These are phyloP conservation scores for Thelaira solivaga DNA, from an alignment of 2,888 invertebrate species.

Conservation along the genomic window DNA sequence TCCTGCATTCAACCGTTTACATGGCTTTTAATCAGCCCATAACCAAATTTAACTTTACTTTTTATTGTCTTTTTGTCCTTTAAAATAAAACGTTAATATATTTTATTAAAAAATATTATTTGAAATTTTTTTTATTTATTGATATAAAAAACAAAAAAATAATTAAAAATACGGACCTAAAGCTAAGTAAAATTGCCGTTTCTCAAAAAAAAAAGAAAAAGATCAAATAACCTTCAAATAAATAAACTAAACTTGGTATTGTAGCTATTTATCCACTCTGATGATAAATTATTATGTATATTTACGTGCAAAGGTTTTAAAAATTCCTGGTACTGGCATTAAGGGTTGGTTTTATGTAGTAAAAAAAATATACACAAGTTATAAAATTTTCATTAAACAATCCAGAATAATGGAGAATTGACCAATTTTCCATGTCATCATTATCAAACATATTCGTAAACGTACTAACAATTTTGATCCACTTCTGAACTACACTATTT, in stretches of 20 bases:
- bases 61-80: too few species aligned
- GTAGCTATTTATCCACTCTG: constrained; percentile 43
- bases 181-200: too few species aligned
- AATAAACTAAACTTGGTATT: background rate
- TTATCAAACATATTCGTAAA: background rate
- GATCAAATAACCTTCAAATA: too few species aligned
- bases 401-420: background rate
- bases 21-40: too few species aligned
- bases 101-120: too few species aligned
- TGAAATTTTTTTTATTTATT: too few species aligned
- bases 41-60: too few species aligned
- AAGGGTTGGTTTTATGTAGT: constrained; percentile 15
- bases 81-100: too few species aligned
- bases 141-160: too few species aligned
- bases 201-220: too few species aligned
- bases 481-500: background rate
- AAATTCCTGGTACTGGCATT: constrained; percentile 43
- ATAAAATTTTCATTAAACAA: background rate
- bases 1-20: too few species aligned
- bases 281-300: background rate
- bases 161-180: too few species aligned
- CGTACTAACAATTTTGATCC: background rate
- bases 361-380: constrained; percentile 22
- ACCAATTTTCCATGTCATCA: background rate
- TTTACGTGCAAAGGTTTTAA: constrained; percentile 38